Conservation (phyloP, 2,113 vertebrate species). For the Amia ocellicauda region DNA sequence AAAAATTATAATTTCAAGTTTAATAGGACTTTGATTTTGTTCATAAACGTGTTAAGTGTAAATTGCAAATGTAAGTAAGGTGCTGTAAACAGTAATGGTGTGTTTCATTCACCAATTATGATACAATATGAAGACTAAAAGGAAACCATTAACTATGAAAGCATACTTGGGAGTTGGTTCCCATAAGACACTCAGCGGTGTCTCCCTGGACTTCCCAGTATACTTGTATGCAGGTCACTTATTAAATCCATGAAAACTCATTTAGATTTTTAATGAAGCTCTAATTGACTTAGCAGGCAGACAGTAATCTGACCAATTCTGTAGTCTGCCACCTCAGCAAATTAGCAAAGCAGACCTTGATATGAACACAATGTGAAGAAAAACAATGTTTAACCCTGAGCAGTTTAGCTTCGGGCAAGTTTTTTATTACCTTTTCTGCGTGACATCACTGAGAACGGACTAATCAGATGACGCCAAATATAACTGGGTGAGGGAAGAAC, state of each 20-base stretch:
- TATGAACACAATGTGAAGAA: too few species aligned
- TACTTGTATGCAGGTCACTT: constrained; percentile 47
- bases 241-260: constrained; percentile 62
- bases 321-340: constrained; percentile 33
- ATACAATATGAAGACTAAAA: constrained; percentile 69
- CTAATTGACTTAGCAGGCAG: constrained; percentile 58
- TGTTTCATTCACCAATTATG: constrained; percentile 71
- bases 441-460: too few species aligned
- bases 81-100: constrained; percentile 49
- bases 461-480: too few species aligned
- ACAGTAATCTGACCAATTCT: constrained; percentile 41
- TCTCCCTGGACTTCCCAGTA: constrained; percentile 31
- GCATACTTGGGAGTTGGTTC: too few species aligned
- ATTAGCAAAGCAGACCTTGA: constrained; percentile 29
- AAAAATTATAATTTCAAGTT: too few species aligned
- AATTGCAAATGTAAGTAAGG: constrained; percentile 50
- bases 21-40: too few species aligned
- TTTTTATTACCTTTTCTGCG: too few species aligned
- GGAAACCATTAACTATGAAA: constrained; percentile 66
- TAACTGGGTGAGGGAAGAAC: too few species aligned
- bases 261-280: constrained; percentile 61
- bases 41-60: constrained; percentile 39
- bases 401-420: too few species aligned
- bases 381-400: too few species aligned
- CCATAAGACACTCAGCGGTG: constrained; percentile 22